Conservation (phyloP, 2,797 vertebrate species). For the Clarias pachynema region DNA sequence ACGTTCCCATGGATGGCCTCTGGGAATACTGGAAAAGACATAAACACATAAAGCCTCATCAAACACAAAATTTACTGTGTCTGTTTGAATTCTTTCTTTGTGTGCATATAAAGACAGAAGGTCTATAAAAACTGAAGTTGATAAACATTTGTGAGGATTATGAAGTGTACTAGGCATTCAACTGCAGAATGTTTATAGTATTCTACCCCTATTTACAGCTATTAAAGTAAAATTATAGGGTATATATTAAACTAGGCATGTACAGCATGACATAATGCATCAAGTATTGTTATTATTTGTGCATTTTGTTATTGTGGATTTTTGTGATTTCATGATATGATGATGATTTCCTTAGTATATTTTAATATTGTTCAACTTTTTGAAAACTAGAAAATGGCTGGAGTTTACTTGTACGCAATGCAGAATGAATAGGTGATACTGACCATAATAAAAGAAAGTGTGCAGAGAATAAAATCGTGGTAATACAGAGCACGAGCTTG, state of each 20-base stretch:
- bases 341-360: neutral
- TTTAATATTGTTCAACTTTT: neutral
- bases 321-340: neutral
- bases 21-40: constrained; percentile 82
- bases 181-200: neutral
- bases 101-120: constrained; percentile 6
- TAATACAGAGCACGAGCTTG: neutral
- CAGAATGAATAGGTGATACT: neutral
- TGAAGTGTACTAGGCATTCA: neutral
- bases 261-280: neutral
- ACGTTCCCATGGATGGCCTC: constrained; percentile 97
- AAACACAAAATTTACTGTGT: neutral
- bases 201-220: neutral
- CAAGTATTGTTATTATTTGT: neutral
- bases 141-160: constrained; percentile 16
- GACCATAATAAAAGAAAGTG: neutral
- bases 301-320: neutral
- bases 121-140: constrained; percentile 19
- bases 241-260: neutral
- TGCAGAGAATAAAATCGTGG: neutral
- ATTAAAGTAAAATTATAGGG: neutral
- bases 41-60: constrained; percentile 21
- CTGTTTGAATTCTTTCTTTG: neutral
- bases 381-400: neutral
- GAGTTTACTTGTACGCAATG: neutral